Base-by-base conservation (phyloP, 2,888 invertebrate species). In the Scaptomyza polygonia region DNA sequence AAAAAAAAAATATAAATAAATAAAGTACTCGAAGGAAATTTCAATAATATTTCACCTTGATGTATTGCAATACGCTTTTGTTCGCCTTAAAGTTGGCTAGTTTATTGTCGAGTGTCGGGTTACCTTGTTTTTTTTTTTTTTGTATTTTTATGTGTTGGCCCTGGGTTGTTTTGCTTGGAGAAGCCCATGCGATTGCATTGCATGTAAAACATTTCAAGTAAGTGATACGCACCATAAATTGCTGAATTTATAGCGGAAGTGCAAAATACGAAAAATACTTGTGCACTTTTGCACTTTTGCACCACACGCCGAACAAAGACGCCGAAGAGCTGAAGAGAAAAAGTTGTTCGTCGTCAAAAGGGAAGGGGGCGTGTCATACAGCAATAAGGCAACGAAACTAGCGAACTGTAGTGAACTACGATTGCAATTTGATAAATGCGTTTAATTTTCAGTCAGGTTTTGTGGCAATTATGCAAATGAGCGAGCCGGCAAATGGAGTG, bases 181-280 rank as follows among this genome's bases (percentile, higher is more conserved):
- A 53, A 56, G 79, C 51, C 66, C 53, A 47, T 9, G 32, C 49
- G 11, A 36, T 49, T 49, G 71, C 67, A 61, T 64, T 62, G 78
- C 78, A 81, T 81, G 81, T 81, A 81, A 81, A 84, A 84, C 81
- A 81, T 84, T 86, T 86, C 63, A 59, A 53, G 61, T 67, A 67
- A 87, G 88, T 87, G 83, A 86, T 83, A 83, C 83, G 83, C 83
- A 82, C 86, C 88, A 83, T 83, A 87, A 83, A 87, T 77, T 83
- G 72, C 55, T 27, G 56, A 87, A 83, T 83, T 83, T 83, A 83
- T 83, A 62, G 83, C 88, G 88, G 88, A 83, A 83, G 86, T 82
- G 79, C 85, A 84, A 84, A 81, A 81, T 86, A 84, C 72, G 81
- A 81, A 87, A 87, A 83, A 85, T 81, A 74, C 77, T 87, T 85